Percentiles rank a stretch among this genome's conserved stretches.
Conservation (phyloP, 1,140 invertebrate species). For the Saxidomus purpurata region DNA sequence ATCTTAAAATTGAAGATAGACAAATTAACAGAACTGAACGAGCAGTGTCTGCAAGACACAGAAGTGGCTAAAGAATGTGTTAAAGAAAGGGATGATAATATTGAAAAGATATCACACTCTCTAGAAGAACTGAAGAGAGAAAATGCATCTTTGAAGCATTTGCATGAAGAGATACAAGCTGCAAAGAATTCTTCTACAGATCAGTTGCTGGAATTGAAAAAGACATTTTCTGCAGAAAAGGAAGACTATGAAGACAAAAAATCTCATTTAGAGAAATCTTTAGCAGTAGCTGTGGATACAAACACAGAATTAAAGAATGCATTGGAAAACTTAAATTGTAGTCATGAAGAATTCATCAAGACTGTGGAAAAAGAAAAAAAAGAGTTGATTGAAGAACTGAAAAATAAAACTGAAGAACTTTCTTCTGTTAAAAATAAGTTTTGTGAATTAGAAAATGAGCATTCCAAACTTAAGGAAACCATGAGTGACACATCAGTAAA, state of each 20-base stretch:
- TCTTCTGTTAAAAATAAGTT: background rate
- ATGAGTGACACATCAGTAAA: background rate
- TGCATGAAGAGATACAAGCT: background rate
- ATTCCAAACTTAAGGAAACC: background rate
- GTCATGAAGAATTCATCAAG: background rate
- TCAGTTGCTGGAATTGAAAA: background rate
- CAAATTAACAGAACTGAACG: conserved; percentile 20
- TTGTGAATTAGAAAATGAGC: background rate
- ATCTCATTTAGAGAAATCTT: background rate
- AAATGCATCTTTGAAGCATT: background rate
- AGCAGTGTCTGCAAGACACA: background rate
- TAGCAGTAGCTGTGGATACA: background rate
- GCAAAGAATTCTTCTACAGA: background rate
- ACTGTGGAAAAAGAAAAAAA: background rate
- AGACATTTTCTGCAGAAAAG: background rate
- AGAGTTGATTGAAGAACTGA: background rate
- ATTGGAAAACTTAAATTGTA: background rate
- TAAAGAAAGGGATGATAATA: background rate
- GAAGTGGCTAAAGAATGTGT: background rate
- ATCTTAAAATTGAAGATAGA: background rate
- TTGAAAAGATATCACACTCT: background rate
- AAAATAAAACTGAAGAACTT: background rate
- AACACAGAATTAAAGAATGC: background rate
- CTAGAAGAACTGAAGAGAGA: background rate
- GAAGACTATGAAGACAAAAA: background rate